Evolutionary conservation across 2,888 invertebrate genomes (phyloP).

Genomic region (Drosophila birchii): DNA sequence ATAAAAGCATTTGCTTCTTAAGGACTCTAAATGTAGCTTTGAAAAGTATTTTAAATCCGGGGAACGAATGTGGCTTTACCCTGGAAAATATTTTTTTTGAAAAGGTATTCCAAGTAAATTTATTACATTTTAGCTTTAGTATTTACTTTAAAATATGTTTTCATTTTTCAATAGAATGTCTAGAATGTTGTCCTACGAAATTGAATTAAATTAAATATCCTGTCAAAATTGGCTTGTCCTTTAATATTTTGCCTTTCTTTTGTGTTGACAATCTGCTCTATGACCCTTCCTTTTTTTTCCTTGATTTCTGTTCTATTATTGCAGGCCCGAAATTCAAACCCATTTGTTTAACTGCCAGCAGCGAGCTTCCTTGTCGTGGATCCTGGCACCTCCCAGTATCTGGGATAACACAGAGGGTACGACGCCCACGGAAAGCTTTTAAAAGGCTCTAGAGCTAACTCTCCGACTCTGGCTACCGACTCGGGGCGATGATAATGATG

Average conservation of each 20-base stretch:
- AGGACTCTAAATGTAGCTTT: slow-evolving; percentile 47
- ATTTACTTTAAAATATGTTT: neutral
- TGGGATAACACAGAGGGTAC: slow-evolving; percentile 22
- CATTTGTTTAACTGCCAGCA: slow-evolving; percentile 28
- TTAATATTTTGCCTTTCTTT: neutral
- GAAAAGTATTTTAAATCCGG: slow-evolving; percentile 17
- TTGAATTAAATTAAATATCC: slow-evolving; percentile 12
- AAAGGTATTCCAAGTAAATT: neutral
- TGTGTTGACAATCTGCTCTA: slow-evolving; percentile 8
- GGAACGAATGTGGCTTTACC: neutral
- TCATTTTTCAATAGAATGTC: no score
- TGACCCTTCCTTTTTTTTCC: slow-evolving; percentile 6
- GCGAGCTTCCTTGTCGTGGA: slow-evolving; percentile 3
- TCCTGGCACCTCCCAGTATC: slow-evolving; percentile 15
- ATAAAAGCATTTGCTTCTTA: slow-evolving; percentile 64
- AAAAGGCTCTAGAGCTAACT: slow-evolving; percentile 12
- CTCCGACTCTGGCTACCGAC: neutral
- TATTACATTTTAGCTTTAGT: no score
- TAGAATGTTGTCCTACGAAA: neutral
- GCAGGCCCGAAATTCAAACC: slow-evolving; percentile 4
- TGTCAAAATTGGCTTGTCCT: slow-evolving; percentile 9
- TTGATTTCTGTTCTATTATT: slow-evolving; percentile 20
- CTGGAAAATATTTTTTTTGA: neutral
- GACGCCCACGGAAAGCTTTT: slow-evolving; percentile 31
- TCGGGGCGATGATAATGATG: slow-evolving; percentile 64